Conservation (phyloP, 2,113 vertebrate species). For the Peromyscus maniculatus region DNA sequence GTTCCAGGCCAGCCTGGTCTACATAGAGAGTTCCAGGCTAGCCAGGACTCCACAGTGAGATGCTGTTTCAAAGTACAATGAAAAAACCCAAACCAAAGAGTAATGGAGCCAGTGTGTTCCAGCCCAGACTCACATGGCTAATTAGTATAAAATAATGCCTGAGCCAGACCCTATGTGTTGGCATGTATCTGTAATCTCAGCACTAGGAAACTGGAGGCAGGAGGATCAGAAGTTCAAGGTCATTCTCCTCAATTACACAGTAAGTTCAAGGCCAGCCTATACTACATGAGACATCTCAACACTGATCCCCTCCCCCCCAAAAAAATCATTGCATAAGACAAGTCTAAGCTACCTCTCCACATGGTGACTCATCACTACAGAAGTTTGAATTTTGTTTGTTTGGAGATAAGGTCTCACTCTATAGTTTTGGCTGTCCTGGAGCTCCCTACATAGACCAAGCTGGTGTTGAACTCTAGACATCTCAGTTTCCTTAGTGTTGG, state of each 20-base stretch:
- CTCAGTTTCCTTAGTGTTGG: background rate
- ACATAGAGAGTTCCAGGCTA: background rate
- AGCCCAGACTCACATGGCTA: background rate
- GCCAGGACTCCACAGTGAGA: background rate
- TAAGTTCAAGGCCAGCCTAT: background rate
- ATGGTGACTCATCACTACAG: background rate
- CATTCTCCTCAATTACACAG: background rate
- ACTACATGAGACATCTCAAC: background rate
- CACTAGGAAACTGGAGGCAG: background rate
- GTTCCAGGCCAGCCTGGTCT: background rate
- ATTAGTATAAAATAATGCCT: background rate
- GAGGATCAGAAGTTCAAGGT: background rate
- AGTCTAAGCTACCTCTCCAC: background rate
- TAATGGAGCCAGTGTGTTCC: background rate
- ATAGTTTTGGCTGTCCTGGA: background rate
- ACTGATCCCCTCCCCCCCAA: too few species aligned
- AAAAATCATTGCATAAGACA: background rate
- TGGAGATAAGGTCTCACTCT: background rate
- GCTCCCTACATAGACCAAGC: background rate
- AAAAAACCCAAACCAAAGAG: background rate
- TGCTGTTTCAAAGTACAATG: background rate
- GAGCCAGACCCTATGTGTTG: background rate
- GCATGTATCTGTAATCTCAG: background rate
- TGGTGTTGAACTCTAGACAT: background rate
- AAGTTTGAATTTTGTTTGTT: background rate